These are phyloP conservation scores for Carcharodon carcharias DNA, from an alignment of 2,797 vertebrate genomes.

Conservation along the genomic window DNA sequence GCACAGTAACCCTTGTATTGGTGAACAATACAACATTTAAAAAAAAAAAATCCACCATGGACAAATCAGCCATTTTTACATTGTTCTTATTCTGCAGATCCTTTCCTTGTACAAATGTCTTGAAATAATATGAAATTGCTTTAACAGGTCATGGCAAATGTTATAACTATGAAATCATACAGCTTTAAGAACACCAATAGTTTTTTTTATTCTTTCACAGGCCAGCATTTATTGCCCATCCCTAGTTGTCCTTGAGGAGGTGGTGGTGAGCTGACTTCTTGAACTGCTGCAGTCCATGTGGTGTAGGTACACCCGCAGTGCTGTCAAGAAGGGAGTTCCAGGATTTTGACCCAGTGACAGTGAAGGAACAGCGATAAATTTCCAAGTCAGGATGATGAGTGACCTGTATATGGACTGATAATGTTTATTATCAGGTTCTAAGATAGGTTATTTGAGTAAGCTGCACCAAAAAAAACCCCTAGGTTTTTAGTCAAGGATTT, in stretches of 20 bases:
- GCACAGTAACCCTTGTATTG: not conserved
- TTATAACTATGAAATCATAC: not conserved
- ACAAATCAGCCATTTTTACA: not conserved
- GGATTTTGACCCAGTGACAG: no score
- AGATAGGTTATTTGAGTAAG: not conserved
- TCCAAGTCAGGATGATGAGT: no score
- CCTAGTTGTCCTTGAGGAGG: no score
- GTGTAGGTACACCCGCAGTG: no score
- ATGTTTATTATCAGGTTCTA: not conserved
- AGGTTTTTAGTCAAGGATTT: not conserved
- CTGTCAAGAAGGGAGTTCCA: no score
- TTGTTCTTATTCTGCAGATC: not conserved
- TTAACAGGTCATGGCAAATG: not conserved
- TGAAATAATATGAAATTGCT: no score
- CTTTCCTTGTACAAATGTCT: not conserved
- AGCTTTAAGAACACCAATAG: not conserved
- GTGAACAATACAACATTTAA: not conserved
- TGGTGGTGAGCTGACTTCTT: no score
- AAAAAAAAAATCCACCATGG: not conserved
- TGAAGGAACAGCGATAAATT: no score
- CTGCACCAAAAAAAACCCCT: not conserved
- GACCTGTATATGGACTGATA: no score
- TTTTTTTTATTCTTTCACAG: no score
- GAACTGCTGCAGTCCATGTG: no score
- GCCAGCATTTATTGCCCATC: no score